Base-by-base conservation (phyloP, 2,888 invertebrate species). In the Euzophera pinguis region DNA sequence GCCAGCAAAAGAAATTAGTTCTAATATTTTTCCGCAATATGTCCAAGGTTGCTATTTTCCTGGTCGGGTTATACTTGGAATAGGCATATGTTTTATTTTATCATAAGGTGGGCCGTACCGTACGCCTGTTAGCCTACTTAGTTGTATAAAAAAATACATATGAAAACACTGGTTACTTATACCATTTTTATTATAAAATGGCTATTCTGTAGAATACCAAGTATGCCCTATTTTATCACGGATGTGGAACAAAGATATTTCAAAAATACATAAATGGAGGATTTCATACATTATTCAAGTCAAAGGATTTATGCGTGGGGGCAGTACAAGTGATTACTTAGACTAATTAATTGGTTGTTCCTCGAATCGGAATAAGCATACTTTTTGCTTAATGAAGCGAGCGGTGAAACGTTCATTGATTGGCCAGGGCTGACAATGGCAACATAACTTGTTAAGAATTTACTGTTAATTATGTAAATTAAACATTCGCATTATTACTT, bases 281-380 rank as follows among this genome's bases (percentile, higher is more conserved):
- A 65, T 70, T 68, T 69, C 66, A 79, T 81, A 71, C 75, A 81
- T 79, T 73, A 79, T 75, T 78, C 75, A 51, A 75, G 69, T 69
- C 75, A 78, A 78, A 78, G 78, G 77, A 81, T 83, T 81, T 79
- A 79, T 78, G 70, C 69, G 71, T 60, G 75, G 71, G 67, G 67
- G 67, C 70, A 72, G 71, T 79, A 76, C 75, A 75, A 71, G 73
- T 84, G 82, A 85, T 85, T 83, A 86, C 86, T 86, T 87, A 74
- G 78, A 81, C 78, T 83, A 86, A 87, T 87, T 86, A 87, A 87
- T 84, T 82, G 78, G 73, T 77, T 81, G 82, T 83, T 81, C 73
- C 72, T 75, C 71, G 78, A 75, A 78, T 77, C 78, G 78, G 75
- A 75, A 75, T 84, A 80, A 83, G 78, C 80, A 83, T 79, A 84